phyloP scores from a whole-genome alignment of 2,797 vertebrate species.

The Oryzias dopingdopingensis region DNA sequence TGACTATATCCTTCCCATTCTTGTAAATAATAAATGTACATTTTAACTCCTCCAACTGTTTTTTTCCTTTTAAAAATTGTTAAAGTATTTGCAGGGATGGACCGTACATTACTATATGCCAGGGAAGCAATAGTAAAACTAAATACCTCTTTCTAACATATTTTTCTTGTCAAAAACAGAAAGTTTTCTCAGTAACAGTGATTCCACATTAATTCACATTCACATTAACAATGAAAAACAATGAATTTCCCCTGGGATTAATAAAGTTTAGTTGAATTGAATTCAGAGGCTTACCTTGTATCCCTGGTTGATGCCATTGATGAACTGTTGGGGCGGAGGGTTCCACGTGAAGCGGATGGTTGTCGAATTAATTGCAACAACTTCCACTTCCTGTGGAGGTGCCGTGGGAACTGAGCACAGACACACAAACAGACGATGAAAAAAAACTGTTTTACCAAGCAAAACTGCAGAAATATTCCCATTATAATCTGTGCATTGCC shows the following conservation, averaged over 20 bases:
- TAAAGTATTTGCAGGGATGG: no score
- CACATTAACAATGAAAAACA: no score
- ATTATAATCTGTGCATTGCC: slow-evolving; percentile 15
- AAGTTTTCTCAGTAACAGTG: background rate
- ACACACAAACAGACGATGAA: background rate
- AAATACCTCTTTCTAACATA: no score
- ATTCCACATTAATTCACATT: background rate
- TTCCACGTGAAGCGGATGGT: slow-evolving; percentile 91
- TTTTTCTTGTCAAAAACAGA: background rate
- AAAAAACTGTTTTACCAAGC: no score
- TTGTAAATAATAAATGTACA: no score
- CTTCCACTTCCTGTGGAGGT: slow-evolving; percentile 89
- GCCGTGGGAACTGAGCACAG: slow-evolving; percentile 87
- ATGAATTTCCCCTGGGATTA: no score
- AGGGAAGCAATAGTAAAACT: no score
- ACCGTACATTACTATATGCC: no score
- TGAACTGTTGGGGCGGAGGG: slow-evolving; percentile 94
- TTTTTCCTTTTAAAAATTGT: no score
- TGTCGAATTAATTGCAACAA: slow-evolving; percentile 87
- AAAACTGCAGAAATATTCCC: slow-evolving; percentile 4
- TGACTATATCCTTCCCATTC: no score
- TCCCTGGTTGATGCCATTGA: slow-evolving; percentile 96
- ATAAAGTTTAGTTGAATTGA: no score
- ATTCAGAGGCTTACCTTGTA: slow-evolving; percentile 85
- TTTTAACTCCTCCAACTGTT: no score